A percentile compares a stretch with the other conserved stretches of the same genome.
phyloP scores from a whole-genome alignment of 35 echinoderm and acorn worm genomes.

The Amphiura filiformis region DNA sequence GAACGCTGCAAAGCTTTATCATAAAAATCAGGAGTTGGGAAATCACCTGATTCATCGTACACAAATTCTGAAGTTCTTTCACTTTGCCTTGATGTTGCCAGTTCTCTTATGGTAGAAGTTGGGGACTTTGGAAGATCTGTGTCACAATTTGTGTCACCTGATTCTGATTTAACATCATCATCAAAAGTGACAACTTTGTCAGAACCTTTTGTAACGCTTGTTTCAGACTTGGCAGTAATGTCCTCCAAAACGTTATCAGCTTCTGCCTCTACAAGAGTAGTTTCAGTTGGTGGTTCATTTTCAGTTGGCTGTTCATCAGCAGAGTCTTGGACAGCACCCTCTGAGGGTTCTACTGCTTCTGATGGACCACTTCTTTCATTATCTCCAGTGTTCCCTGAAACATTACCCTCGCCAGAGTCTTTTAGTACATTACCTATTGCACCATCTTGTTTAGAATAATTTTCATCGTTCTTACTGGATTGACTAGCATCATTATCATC shows the following conservation, averaged over 20 bases:
- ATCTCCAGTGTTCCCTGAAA: background rate
- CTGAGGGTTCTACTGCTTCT: background rate
- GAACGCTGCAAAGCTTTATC: conserved; percentile 10
- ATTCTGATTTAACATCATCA: conserved; percentile 20
- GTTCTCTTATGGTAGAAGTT: background rate
- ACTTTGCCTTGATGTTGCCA: conserved; percentile 5
- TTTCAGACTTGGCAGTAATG: background rate
- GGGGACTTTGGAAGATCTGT: background rate
- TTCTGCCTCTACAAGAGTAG: background rate
- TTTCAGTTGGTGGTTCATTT: no score
- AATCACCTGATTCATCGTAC: conserved; percentile 61
- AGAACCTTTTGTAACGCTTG: background rate
- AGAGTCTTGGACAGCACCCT: background rate
- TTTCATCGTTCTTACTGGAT: background rate
- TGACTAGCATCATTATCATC: background rate
- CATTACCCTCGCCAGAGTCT: no score
- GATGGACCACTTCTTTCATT: background rate
- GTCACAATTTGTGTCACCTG: background rate
- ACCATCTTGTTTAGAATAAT: background rate
- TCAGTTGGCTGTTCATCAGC: background rate
- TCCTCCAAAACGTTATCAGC: background rate
- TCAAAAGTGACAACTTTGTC: conserved; percentile 12
- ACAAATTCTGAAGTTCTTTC: conserved; percentile 36
- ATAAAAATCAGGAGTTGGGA: conserved; percentile 82
- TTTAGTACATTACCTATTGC: no score